Conservation (phyloP, 2,113 vertebrate genomes). For the Miniopterus natalensis region DNA sequence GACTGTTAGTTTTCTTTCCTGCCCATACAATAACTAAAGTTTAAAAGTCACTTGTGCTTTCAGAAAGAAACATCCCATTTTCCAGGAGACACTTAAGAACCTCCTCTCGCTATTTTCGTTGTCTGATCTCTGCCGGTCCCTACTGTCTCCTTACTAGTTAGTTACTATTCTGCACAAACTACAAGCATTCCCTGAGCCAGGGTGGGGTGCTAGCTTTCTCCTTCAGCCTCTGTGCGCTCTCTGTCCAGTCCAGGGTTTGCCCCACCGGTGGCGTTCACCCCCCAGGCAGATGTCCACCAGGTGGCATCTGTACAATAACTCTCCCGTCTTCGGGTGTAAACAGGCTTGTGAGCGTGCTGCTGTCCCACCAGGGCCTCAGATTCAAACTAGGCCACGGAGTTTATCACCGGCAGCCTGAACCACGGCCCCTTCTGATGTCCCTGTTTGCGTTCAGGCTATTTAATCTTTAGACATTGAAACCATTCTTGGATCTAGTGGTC, state of each 20-base stretch:
- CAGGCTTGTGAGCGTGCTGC: rapidly evolving
- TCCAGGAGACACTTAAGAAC: background rate
- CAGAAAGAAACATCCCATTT: background rate
- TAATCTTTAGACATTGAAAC: background rate
- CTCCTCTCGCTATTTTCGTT: rapidly evolving
- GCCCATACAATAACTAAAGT: background rate
- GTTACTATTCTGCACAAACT: background rate
- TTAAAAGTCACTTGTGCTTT: background rate
- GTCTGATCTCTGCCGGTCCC: background rate
- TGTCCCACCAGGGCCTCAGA: rapidly evolving
- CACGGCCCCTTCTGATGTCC: background rate
- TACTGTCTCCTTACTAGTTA: background rate
- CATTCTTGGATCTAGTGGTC: background rate
- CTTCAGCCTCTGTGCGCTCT: background rate
- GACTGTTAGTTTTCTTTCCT: background rate
- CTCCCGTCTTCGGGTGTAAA: rapidly evolving
- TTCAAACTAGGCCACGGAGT: background rate
- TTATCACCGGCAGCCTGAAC: background rate
- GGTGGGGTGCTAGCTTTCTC: rapidly evolving
- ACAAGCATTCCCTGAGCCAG: rapidly evolving
- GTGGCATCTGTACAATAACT: rapidly evolving
- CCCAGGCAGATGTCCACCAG: rapidly evolving
- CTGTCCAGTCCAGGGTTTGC: background rate
- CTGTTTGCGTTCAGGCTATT: background rate
- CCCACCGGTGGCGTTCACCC: rapidly evolving